These are phyloP conservation scores for Eunapius fragilis DNA, from an alignment of 37 sponge, comb jelly and placozoan genomes.

Conservation along the genomic window DNA sequence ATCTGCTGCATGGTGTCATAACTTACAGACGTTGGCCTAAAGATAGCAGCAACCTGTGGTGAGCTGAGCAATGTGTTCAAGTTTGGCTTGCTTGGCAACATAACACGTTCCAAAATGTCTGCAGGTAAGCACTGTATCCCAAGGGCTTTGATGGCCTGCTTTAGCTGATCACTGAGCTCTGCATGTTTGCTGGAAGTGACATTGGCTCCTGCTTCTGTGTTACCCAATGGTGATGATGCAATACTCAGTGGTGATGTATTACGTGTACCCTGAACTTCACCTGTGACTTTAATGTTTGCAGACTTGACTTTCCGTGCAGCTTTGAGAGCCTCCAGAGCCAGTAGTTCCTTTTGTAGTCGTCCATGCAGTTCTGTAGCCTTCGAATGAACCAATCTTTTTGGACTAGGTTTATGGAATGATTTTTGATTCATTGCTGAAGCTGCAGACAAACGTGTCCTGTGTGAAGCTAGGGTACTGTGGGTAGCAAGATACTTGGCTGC, in stretches of 20 bases:
- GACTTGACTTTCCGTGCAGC: neutral
- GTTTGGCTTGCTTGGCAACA: neutral
- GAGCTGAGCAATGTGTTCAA: neutral
- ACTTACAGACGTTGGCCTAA: neutral
- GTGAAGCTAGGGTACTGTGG: neutral
- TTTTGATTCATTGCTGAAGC: neutral
- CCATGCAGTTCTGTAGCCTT: neutral
- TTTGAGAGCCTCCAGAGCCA: neutral
- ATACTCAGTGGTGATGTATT: neutral
- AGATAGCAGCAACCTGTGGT: neutral
- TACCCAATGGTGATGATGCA: no score
- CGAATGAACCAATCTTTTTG: neutral
- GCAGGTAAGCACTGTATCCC: neutral
- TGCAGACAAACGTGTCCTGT: neutral
- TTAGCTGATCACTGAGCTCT: neutral
- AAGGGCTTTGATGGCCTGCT: neutral
- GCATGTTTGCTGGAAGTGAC: neutral
- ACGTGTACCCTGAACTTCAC: neutral
- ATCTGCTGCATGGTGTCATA: neutral
- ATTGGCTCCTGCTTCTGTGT: neutral
- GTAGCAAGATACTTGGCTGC: neutral
- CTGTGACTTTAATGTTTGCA: neutral
- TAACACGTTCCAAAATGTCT: neutral
- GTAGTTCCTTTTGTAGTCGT: neutral
- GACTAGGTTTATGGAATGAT: neutral